Evolutionary conservation across 2,888 invertebrate species (phyloP).

Genomic region (Andricus curvator): DNA sequence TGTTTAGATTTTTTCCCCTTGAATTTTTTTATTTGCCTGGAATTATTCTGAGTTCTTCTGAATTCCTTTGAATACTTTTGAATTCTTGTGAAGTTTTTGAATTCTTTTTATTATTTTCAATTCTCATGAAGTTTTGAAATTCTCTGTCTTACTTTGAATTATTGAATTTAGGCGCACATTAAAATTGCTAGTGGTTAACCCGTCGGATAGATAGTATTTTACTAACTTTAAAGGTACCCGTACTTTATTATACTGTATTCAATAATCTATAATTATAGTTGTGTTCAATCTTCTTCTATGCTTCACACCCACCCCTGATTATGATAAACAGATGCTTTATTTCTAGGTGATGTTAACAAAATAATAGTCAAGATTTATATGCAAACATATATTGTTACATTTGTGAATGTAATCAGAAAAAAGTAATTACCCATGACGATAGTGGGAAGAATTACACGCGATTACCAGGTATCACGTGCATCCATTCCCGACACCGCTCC

Average conservation of each 20-base stretch:
- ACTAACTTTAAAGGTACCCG: background rate
- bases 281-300: constrained; percentile 24
- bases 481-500: constrained; percentile 76
- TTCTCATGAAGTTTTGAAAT: too few species aligned
- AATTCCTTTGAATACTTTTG: too few species aligned
- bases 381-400: constrained; percentile 49
- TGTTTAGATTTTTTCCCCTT: too few species aligned
- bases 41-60: too few species aligned
- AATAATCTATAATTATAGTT: background rate
- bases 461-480: constrained; percentile 77
- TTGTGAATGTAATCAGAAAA: constrained; percentile 53
- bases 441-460: constrained; percentile 76
- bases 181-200: too few species aligned
- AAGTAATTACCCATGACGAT: constrained; percentile 62
- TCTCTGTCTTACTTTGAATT: too few species aligned
- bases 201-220: background rate
- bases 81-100: too few species aligned
- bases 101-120: too few species aligned
- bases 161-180: too few species aligned
- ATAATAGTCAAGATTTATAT: constrained; percentile 66
- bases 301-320: constrained; percentile 48
- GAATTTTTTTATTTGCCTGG: too few species aligned
- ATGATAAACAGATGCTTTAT: constrained; percentile 64
- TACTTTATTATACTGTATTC: background rate
- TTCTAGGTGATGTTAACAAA: constrained; percentile 76